phyloP scores from a whole-genome alignment of 2,113 vertebrate species.

The Formicarius rufipectus region DNA sequence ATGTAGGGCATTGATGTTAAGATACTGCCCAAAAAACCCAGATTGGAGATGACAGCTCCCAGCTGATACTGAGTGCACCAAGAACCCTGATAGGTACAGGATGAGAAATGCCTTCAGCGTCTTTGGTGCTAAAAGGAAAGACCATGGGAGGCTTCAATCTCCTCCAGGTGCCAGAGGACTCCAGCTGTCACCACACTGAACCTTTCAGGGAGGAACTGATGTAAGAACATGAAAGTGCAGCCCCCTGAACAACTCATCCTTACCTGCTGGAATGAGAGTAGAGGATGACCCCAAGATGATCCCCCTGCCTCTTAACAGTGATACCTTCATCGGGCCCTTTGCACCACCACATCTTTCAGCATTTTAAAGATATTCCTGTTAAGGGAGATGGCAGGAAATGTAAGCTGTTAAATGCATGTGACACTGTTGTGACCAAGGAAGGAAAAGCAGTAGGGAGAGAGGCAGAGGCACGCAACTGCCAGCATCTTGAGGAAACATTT shows the following conservation, averaged over 20 bases:
- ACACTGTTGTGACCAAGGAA: neutral
- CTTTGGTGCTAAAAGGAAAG: neutral
- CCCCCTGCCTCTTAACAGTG: neutral
- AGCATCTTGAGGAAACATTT: neutral
- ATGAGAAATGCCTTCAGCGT: neutral
- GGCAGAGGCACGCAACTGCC: neutral
- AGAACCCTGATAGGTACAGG: neutral
- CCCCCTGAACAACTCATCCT: neutral
- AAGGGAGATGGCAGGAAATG: neutral
- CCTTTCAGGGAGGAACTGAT: neutral
- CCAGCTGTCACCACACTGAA: neutral
- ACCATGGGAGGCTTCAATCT: neutral
- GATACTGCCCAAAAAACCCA: neutral
- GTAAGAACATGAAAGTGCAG: neutral
- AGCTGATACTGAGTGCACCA: neutral
- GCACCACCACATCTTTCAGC: rapidly evolving
- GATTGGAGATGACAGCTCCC: neutral
- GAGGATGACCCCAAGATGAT: neutral
- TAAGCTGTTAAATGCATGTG: neutral
- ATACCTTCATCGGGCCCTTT: rapidly evolving
- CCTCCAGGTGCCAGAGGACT: neutral
- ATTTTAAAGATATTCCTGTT: neutral
- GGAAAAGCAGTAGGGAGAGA: neutral
- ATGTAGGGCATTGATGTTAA: neutral
- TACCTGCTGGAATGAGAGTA: neutral